phyloP scores from a whole-genome alignment of 2,113 vertebrate species.

The Daphoenositta chrysoptera region DNA sequence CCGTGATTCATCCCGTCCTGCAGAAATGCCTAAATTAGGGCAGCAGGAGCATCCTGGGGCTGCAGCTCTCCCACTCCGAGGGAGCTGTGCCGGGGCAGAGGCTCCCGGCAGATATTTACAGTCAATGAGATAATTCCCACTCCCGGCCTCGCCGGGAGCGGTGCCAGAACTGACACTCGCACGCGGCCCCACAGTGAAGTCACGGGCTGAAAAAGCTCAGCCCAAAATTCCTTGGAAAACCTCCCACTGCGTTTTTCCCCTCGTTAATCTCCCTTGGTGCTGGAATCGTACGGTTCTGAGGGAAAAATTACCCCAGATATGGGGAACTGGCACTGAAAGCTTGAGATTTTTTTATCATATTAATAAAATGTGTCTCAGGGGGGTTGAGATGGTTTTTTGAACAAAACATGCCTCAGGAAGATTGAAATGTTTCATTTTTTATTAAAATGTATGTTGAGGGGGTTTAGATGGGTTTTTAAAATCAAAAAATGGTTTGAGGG shows the following conservation, averaged over 20 bases:
- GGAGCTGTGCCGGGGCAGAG: not conserved
- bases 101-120: not conserved
- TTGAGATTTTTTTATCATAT: not conserved
- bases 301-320: not conserved
- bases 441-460: not conserved
- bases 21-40: slow-evolving; percentile 20
- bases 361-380: rapidly evolving
- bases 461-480: not conserved
- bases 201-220: not conserved
- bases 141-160: not conserved
- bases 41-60: not conserved
- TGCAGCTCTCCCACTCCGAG: not conserved
- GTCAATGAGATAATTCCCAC: not conserved
- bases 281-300: not conserved
- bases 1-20: not conserved
- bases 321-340: not conserved
- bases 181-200: not conserved
- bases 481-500: not conserved
- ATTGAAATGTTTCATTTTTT: not conserved
- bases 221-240: not conserved
- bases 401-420: not conserved
- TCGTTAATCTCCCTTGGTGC: not conserved
- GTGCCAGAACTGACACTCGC: not conserved
- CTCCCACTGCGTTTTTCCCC: not conserved
- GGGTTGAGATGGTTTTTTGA: not conserved